Base-by-base conservation (phyloP, 2,888 invertebrate genomes). In the Pachymerium ferrugineum region DNA sequence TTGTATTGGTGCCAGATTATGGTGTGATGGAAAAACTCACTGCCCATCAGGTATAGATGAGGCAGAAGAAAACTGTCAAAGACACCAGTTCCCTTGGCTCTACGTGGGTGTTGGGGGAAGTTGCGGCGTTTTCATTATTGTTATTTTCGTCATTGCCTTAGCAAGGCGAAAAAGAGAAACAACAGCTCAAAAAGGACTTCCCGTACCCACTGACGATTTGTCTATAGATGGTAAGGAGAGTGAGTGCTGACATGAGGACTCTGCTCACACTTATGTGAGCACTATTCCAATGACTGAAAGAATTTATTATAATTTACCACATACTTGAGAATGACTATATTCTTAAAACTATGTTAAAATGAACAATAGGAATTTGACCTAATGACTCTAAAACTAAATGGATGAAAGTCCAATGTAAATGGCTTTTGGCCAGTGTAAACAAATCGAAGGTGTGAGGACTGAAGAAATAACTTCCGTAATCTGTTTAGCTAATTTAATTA, bases 21-120 rank as follows among this genome's bases (percentile, higher is more conserved):
- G 92, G 91, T 92, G 92, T 81, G 92, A 92, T 80, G 91, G 91
- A 0, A 86, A 88, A 54, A 84, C 87, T 0, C 73, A 73, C 35
- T 73, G 73, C 33, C 73, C 73, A 10, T 73, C 73, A 16, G 47
- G 67, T 0, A 71, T 33, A 4, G 71, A 71, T 30, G 74, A 70
- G n/a, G 70, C 70, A 12, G 74, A 70, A 16, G 74, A 54, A 22
- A 71, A 73, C 38, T 73, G 73, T 30, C 38, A 31, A 25, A 67
- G 35, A 12, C 73, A 73, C 12, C 76, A 73, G 16, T 76, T 76
- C 35, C 76, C 76, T 0, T 76, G 76, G 76, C 71, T 76, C n/a
- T 76, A 76, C 67, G 75, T 76, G 16, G 76, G 76, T n/a, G 75
- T 74, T 16, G 76, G 76, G 5, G 74, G 74, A 42, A 75, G 76